Evolutionary conservation across 2,797 vertebrate genomes (phyloP), one percentile per base, ranked within the genome.

Genomic region (Dicrostonyx torquatus): DNA sequence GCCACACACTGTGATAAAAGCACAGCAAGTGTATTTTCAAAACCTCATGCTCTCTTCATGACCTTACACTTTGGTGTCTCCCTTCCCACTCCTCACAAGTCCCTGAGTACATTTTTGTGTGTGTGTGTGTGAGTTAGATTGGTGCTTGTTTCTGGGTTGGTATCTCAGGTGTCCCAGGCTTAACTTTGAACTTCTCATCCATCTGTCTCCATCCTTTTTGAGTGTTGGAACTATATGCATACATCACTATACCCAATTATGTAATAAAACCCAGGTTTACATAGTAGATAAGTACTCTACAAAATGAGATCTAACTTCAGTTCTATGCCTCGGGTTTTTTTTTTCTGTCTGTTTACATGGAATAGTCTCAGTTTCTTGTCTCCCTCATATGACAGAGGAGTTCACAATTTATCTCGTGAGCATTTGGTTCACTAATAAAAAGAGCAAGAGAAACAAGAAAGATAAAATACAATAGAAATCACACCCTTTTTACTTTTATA

Each of bases 1-100:
- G 18, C 15, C n/a, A 40, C 22, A 31, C 0, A 0, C 1, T 48
- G 4, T 0, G 4, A n/a, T 3, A 73, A 26, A 18, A 2, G 14
- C 3, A n/a, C 4, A 43, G 5, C 37, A 64, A 6, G 5, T 89
- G 20, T 6, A 13, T 60, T 62, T 50, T 55, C 48, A 53, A 48
- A 48, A 20, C 22, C 17, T 58, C 34, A 14, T 15, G 5, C 7
- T 53, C 4, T 70, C 12, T 40, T 78, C 53, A 24, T 8, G 1
- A 43, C 2, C 40, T 79, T 76, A 31, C 1, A 1, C 24, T 22
- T 75, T 75, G 62, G 17, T 53, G 14, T 34, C 34, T 34, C n/a
- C 14, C 37, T 29, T n/a, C 6, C 29, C 3, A 40, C 12, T 1
- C n/a, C 10, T 15, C 34, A 34, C 24, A 79, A 78, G 26, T 80